Evolutionary conservation across 2,797 vertebrate species (phyloP).

Genomic region (Danio albolineatus): DNA sequence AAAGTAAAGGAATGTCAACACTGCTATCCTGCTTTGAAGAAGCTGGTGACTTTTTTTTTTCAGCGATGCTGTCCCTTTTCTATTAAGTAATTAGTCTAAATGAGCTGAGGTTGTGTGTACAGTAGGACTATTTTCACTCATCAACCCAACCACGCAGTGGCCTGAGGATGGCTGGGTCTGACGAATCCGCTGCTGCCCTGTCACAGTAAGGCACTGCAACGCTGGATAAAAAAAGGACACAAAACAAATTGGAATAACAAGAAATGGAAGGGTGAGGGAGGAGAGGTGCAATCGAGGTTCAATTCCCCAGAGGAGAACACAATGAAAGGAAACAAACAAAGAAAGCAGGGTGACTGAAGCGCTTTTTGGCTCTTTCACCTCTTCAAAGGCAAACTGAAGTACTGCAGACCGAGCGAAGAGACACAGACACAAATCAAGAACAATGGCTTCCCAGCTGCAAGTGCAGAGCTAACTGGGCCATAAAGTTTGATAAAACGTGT

Average conservation of each 20-base stretch:
- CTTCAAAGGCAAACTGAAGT: conserved; percentile 32
- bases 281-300: conserved; percentile 22
- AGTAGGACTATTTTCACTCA: conserved; percentile 50
- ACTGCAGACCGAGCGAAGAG: background rate
- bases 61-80: conserved; percentile 17
- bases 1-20: background rate
- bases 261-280: background rate
- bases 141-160: conserved; percentile 28
- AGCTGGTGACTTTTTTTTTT: conserved; percentile 37
- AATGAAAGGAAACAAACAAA: conserved; percentile 32
- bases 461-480: conserved; percentile 26
- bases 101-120: conserved; percentile 14
- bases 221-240: background rate
- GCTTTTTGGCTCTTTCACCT: background rate
- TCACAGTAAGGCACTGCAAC: background rate
- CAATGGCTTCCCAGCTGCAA: background rate
- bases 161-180: background rate
- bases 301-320: conserved; percentile 38
- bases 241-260: conserved; percentile 11
- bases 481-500: background rate
- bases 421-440: background rate
- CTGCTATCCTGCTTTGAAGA: background rate
- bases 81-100: conserved; percentile 43
- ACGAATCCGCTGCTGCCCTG: background rate
- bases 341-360: conserved; percentile 19